Conservation (phyloP, 2,113 vertebrate genomes). For the Pycnonotus jocosus region DNA sequence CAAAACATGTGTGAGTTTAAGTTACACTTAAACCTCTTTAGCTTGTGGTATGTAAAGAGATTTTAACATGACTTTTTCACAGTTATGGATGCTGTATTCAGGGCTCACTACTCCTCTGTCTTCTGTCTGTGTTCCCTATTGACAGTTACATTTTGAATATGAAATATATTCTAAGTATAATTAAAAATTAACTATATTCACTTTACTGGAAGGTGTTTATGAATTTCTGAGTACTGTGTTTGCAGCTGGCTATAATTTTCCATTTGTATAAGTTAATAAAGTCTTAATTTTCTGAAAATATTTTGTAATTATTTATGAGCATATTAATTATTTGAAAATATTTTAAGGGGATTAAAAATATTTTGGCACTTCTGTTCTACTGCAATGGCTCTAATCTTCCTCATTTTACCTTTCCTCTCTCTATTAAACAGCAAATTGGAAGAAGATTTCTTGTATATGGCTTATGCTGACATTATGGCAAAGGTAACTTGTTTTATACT, state of each 20-base stretch:
- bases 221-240: background rate
- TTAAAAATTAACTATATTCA: background rate
- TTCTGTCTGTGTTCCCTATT: background rate
- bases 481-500: conserved; percentile 75
- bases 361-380: background rate
- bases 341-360: background rate
- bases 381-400: background rate
- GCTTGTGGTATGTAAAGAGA: background rate
- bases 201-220: background rate
- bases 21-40: background rate
- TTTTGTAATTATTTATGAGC: background rate
- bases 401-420: background rate
- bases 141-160: background rate
- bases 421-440: conserved; percentile 85
- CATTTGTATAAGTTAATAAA: background rate
- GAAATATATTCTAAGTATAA: background rate
- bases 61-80: background rate
- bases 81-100: background rate
- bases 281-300: background rate
- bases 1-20: background rate
- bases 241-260: background rate
- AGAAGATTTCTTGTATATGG: conserved; percentile 95
- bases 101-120: background rate
- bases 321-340: background rate
- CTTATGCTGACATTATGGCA: conserved; percentile 97